phyloP scores from a whole-genome alignment of 2,113 vertebrate species.

The Oreotrochilus melanogaster region DNA sequence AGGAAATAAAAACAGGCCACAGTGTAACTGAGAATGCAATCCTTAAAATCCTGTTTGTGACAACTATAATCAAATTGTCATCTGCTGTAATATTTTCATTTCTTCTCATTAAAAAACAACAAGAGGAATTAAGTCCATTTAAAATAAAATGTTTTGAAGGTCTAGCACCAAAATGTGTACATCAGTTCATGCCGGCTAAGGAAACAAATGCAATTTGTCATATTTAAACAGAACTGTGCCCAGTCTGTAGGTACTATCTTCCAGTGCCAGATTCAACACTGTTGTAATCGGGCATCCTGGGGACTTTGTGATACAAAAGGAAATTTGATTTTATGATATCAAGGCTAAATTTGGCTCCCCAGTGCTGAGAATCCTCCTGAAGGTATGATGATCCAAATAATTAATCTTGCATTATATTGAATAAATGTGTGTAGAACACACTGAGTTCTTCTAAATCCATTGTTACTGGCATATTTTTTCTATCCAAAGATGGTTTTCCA shows the following conservation, averaged over 20 bases:
- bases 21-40: constrained; percentile 16
- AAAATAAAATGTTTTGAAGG: constrained; percentile 31
- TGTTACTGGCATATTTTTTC: constrained; percentile 41
- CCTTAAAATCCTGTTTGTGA: constrained; percentile 54
- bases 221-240: constrained; percentile 47
- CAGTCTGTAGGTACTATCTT: constrained; percentile 48
- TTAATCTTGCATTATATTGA: constrained; percentile 23
- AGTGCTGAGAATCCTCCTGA: constrained; percentile 26
- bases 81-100: constrained; percentile 31
- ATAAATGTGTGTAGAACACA: constrained; percentile 6
- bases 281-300: constrained; percentile 48
- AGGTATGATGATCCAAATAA: constrained; percentile 25
- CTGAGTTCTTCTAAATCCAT: not conserved
- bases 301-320: constrained; percentile 39
- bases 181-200: not conserved
- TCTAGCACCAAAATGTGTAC: not conserved
- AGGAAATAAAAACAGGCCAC: not conserved
- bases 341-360: constrained; percentile 47
- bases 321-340: constrained; percentile 50
- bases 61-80: constrained; percentile 46
- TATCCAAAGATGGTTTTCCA: constrained; percentile 25
- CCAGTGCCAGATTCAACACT: constrained; percentile 44
- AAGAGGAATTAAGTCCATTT: not conserved
- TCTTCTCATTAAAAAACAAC: constrained; percentile 23
- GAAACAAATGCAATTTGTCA: constrained; percentile 50